Percentiles rank a stretch among this genome's conserved stretches.
These are phyloP conservation scores for Odontamblyopus lacepedii DNA, from an alignment of 2,797 vertebrate genomes.

Conservation along the genomic window DNA sequence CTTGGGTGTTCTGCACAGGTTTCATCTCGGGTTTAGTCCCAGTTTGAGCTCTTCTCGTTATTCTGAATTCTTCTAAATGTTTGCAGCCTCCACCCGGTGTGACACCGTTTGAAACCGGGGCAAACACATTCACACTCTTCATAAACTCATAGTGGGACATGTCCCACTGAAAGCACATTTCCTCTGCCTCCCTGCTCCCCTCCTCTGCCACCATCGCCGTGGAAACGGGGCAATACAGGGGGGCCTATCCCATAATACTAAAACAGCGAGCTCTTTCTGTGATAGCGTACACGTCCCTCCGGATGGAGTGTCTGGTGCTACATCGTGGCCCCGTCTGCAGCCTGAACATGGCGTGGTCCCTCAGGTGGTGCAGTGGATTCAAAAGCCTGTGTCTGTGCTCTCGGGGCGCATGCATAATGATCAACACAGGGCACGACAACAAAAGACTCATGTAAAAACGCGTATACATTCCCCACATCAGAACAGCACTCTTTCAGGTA, in stretches of 20 bases:
- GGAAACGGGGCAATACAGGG: constrained; percentile 19
- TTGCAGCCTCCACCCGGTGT: too few species aligned
- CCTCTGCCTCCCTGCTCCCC: neutral
- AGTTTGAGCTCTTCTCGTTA: too few species aligned
- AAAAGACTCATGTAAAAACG: constrained; percentile 70
- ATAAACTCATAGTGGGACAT: too few species aligned
- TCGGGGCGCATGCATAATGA: constrained; percentile 77
- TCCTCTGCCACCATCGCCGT: neutral
- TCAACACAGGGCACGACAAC: constrained; percentile 68
- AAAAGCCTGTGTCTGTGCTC: constrained; percentile 68
- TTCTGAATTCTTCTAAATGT: too few species aligned
- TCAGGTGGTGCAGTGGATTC: constrained; percentile 80
- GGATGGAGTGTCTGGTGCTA: constrained; percentile 77
- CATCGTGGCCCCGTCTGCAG: constrained; percentile 80
- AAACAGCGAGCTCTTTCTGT: constrained; percentile 69
- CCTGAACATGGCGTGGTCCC: constrained; percentile 72
- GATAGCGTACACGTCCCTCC: constrained; percentile 81
- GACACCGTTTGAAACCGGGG: too few species aligned
- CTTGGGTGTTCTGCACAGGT: too few species aligned
- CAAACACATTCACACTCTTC: too few species aligned
- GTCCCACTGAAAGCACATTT: too few species aligned
- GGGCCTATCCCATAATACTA: constrained; percentile 57
- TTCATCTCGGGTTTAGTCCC: too few species aligned
- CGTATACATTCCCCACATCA: constrained; percentile 78
- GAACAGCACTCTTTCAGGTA: constrained; percentile 80